Evolutionary conservation across 2,113 vertebrate genomes (phyloP), one percentile per base, ranked within the genome.

Genomic region (Hyaena hyaena): DNA sequence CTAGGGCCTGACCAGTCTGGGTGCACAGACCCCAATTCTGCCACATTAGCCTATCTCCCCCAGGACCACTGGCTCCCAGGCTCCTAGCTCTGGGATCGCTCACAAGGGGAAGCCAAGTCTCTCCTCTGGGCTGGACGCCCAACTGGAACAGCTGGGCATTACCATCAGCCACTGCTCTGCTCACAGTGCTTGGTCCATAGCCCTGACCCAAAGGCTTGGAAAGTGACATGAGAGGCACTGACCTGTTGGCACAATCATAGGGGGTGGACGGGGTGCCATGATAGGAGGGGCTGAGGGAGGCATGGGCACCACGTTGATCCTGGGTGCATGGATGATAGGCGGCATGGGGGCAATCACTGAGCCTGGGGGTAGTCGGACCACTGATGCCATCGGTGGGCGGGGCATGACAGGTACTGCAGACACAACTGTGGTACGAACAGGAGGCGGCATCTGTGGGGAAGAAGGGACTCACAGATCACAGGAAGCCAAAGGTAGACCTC

Each of bases 281-380:
- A 99, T 98, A 95, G 99, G 99, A 4, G 99, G 99, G 3, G 98
- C 99, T 0, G 99, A 97, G 21, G 99, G 99, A 0, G 99, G 99
- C 99, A 99, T 99, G n/a, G 99, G 99, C 82, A 99, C 99, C 94
- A 99, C 99, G 0, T 99, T 99, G 98, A 99, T 99, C 65, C 99
- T 99, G 0, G 99, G 99, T 11, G 99, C 99, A 10, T 99, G 99
- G 71, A 99, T 99, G 97, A 99, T 99, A 0, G 99, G 99, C 0
- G 99, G 99, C 99, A 99, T 99, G 0, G 99, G 99, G 21, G 98
- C 98, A 0, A 99, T 98, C 83, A 99, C 99, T 0, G 99, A 99
- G 1, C 99, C 99, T 0, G 99, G 99, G 3, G 98, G 99, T 88
- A 99, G 98, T 17, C 99, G 99, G 6, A 99, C 99, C 97, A 99